phyloP scores from a whole-genome alignment of 2,113 vertebrate species.

The Empidonax alnorum region DNA sequence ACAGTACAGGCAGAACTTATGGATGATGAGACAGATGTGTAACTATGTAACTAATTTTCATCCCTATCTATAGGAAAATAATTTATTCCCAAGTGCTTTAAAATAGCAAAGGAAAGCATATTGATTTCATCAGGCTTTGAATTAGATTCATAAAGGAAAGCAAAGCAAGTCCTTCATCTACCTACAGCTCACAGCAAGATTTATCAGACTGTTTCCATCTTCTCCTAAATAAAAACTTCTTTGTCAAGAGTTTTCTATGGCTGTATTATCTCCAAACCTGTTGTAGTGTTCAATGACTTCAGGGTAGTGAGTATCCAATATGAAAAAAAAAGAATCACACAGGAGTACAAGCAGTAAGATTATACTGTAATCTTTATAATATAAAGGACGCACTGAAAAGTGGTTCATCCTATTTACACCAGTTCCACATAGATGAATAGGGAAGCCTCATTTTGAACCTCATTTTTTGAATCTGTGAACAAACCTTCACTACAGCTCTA shows the following conservation, averaged over 20 bases:
- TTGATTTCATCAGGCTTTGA: neutral
- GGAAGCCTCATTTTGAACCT: neutral
- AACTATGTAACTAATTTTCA: neutral
- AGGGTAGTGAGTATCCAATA: slow-evolving; percentile 65
- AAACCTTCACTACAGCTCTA: neutral
- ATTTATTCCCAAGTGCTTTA: neutral
- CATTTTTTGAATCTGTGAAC: neutral
- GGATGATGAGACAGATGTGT: neutral
- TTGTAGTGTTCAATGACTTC: slow-evolving; percentile 69
- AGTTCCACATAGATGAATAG: neutral
- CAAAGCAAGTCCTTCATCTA: neutral
- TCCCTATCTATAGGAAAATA: neutral
- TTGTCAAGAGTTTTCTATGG: slow-evolving; percentile 38
- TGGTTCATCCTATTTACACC: neutral
- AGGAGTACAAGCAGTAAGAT: neutral
- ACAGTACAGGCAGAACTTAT: neutral
- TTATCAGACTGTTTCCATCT: slow-evolving; percentile 53
- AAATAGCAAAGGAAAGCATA: neutral
- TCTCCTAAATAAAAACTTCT: slow-evolving; percentile 46
- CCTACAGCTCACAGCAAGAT: neutral
- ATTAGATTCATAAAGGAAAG: neutral
- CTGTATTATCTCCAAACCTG: slow-evolving; percentile 46
- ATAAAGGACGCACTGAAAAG: neutral
- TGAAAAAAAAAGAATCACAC: slow-evolving; percentile 15
- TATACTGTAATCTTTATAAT: neutral